These are phyloP conservation scores for Labeo rohita DNA, from an alignment of 2,113 vertebrate genomes.

Conservation along the genomic window DNA sequence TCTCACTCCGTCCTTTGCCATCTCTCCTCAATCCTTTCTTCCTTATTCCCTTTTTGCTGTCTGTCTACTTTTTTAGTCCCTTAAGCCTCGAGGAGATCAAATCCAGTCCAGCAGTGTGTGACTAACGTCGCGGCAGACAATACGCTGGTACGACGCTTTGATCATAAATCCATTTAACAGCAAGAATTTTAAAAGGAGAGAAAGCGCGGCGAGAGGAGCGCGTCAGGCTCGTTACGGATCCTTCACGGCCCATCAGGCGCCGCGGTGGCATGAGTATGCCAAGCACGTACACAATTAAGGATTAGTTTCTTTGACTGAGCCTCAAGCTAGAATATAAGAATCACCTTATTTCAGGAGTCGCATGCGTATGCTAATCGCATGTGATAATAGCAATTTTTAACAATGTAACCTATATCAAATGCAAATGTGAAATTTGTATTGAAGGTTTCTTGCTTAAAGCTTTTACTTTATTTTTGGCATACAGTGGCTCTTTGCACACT, in stretches of 20 bases:
- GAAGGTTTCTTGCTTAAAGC: slow-evolving; percentile 5
- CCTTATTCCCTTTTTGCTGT: slow-evolving; percentile 4
- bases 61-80: slow-evolving; percentile 36
- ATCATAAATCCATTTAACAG: slow-evolving; percentile 49
- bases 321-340: slow-evolving; percentile 52
- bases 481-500: neutral
- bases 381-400: slow-evolving; percentile 39
- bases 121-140: slow-evolving; percentile 30
- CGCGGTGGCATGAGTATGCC: slow-evolving; percentile 64
- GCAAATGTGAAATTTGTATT: slow-evolving; percentile 30
- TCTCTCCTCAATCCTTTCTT: slow-evolving; percentile 7
- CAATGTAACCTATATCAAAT: slow-evolving; percentile 44
- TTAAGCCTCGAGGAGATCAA: slow-evolving; percentile 43
- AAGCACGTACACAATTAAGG: slow-evolving; percentile 62
- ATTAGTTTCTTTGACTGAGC: slow-evolving; percentile 64
- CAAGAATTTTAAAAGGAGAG: slow-evolving; percentile 15
- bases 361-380: slow-evolving; percentile 41
- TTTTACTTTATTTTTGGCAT: slow-evolving; percentile 3
- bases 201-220: slow-evolving; percentile 17
- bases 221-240: slow-evolving; percentile 65
- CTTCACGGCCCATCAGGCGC: slow-evolving; percentile 71
- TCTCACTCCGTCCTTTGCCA: slow-evolving; percentile 12
- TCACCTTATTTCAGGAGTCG: slow-evolving; percentile 49
- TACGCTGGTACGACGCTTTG: slow-evolving; percentile 20
- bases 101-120: slow-evolving; percentile 35